Percentiles rank a stretch among this genome's conserved stretches.
These are phyloP conservation scores for Dallia pectoralis DNA, from an alignment of 2,797 vertebrate genomes.

Conservation along the genomic window DNA sequence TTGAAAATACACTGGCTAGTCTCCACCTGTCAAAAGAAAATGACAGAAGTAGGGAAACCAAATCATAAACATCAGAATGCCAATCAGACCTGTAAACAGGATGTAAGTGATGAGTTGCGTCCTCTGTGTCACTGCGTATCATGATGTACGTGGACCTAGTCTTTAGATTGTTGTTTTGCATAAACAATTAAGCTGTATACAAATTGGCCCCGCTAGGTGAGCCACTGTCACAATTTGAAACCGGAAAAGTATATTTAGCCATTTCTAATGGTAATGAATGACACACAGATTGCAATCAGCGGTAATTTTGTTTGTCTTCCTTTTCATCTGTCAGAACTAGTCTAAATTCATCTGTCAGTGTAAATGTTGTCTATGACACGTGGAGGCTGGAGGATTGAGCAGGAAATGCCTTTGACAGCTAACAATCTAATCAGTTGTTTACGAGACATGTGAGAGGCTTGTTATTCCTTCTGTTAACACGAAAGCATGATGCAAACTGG, in stretches of 20 bases:
- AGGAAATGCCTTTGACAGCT: constrained; percentile 67
- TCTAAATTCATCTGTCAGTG: too few relatives aligned
- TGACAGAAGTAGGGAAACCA: constrained; percentile 59
- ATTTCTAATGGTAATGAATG: constrained; percentile 27
- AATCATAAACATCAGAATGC: constrained; percentile 71
- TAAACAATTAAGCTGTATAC: constrained; percentile 39
- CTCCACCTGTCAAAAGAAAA: constrained; percentile 52
- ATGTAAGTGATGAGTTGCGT: constrained; percentile 79
- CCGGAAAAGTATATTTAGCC: constrained; percentile 26
- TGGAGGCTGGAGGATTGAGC: constrained; percentile 47
- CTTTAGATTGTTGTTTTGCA: constrained; percentile 39
- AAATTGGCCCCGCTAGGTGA: constrained; percentile 34
- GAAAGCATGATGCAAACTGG: constrained; percentile 33
- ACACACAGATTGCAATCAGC: constrained; percentile 52
- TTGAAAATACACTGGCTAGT: constrained; percentile 15
- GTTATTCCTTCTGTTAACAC: constrained; percentile 47
- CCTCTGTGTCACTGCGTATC: constrained; percentile 64
- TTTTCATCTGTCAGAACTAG: constrained; percentile 31
- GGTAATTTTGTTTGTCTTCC: constrained; percentile 70
- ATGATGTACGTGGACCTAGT: constrained; percentile 31
- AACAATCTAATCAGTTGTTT: constrained; percentile 73
- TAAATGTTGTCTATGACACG: constrained; percentile 28
- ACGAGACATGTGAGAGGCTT: constrained; percentile 46
- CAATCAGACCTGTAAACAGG: constrained; percentile 79
- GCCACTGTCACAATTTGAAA: neutral